Conservation (phyloP, 64 coral and sea anemone species). For the Montipora foliosa region DNA sequence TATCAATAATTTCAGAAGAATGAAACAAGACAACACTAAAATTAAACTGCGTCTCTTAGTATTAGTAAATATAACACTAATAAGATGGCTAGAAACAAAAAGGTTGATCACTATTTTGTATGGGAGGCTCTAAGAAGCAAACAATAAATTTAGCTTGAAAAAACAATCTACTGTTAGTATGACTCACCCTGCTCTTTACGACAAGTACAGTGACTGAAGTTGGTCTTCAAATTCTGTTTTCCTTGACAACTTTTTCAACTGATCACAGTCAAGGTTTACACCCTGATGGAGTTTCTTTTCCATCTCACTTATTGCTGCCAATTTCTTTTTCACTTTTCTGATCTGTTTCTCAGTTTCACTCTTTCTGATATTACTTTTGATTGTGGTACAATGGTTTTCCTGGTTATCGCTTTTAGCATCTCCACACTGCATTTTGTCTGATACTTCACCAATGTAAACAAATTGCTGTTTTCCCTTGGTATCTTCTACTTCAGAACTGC, state of each 20-base stretch:
- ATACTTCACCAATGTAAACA: slow-evolving; percentile 1
- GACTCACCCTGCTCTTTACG: background rate
- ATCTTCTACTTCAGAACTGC: background rate
- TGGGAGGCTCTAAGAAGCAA: too few relatives aligned
- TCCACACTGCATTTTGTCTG: background rate
- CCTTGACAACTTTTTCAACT: slow-evolving; percentile 91
- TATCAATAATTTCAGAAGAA: too few relatives aligned
- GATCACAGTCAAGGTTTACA: slow-evolving; percentile 89
- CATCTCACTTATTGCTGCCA: slow-evolving; percentile 79
- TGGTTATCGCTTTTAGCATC: background rate
- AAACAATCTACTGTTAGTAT: background rate
- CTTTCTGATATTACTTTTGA: slow-evolving; percentile 29
- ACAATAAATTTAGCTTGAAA: background rate
- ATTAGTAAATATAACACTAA: too few relatives aligned
- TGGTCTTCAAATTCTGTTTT: slow-evolving; percentile 88
- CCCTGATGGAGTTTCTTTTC: slow-evolving; percentile 76
- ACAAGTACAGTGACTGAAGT: slow-evolving; percentile 38
- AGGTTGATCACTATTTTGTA: too few relatives aligned
- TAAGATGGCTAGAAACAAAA: too few relatives aligned
- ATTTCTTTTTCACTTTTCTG: slow-evolving; percentile 94
- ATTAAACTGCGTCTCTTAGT: too few relatives aligned
- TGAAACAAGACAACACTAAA: too few relatives aligned
- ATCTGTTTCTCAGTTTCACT: slow-evolving; percentile 86
- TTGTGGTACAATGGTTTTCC: background rate
- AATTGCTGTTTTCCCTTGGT: background rate